These are phyloP conservation scores for Serranus cabrilla DNA, from an alignment of 2,797 vertebrate species.

Conservation along the genomic window DNA sequence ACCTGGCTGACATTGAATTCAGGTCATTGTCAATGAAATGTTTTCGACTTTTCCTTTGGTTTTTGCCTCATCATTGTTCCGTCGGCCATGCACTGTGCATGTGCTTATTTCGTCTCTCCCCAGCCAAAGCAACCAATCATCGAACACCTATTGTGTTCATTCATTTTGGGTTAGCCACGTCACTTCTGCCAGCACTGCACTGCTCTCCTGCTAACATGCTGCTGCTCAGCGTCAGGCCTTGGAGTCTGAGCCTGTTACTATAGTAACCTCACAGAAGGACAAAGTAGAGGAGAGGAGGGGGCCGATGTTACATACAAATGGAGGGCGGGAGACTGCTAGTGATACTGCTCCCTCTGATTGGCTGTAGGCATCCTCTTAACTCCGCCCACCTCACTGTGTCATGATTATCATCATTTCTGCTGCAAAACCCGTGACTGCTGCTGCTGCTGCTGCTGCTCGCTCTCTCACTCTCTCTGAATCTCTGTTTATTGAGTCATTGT, in stretches of 20 bases:
- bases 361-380: conserved; percentile 73
- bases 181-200: conserved; percentile 71
- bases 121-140: conserved; percentile 20
- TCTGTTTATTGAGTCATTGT: conserved; percentile 68
- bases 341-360: conserved; percentile 86
- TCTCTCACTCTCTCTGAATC: conserved; percentile 24
- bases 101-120: conserved; percentile 25
- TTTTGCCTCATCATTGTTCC: neutral
- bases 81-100: conserved; percentile 4
- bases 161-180: conserved; percentile 67
- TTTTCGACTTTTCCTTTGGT: neutral
- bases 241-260: conserved; percentile 88
- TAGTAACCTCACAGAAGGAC: conserved; percentile 91
- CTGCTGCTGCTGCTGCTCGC: conserved; percentile 70
- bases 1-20: conserved; percentile 5
- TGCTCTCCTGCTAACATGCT: conserved; percentile 57
- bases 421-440: conserved; percentile 85
- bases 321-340: conserved; percentile 70
- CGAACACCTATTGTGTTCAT: conserved; percentile 37
- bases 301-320: conserved; percentile 70
- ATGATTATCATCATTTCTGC: conserved; percentile 79
- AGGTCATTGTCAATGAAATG: neutral
- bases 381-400: conserved; percentile 84
- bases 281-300: conserved; percentile 81
- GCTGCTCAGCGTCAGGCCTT: conserved; percentile 65